A percentile compares a stretch with the other conserved stretches of the same genome.
phyloP scores from a whole-genome alignment of 30 jellyfish, hydroid and myxozoan species.

The Turritopsis rubra region DNA sequence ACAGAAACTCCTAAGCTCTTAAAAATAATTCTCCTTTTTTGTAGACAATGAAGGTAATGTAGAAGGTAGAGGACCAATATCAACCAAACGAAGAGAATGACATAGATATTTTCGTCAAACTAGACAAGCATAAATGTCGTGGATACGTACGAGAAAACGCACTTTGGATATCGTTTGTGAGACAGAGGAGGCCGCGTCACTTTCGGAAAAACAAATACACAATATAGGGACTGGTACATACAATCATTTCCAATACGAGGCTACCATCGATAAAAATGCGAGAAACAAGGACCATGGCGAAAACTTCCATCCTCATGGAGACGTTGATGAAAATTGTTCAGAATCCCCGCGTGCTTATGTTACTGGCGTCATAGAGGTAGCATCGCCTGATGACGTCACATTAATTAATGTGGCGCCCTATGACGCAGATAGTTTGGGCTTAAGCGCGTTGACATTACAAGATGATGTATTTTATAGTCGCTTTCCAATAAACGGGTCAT shows the following conservation, averaged over 20 bases:
- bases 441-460: background rate
- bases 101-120: background rate
- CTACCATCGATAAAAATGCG: background rate
- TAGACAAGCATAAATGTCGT: slow-evolving; percentile 1
- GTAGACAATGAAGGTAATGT: background rate
- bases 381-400: slow-evolving; percentile 4
- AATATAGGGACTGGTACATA: background rate
- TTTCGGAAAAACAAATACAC: slow-evolving; percentile 1
- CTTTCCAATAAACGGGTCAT: background rate
- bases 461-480: background rate
- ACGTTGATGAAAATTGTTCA: background rate
- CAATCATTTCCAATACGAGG: background rate
- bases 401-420: slow-evolving; percentile 1
- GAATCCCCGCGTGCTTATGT: background rate
- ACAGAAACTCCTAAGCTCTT: background rate
- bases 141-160: background rate
- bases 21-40: background rate
- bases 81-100: background rate
- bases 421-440: background rate
- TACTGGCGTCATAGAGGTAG: background rate
- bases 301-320: background rate
- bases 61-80: background rate
- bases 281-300: background rate
- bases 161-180: slow-evolving; percentile 12
- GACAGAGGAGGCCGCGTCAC: slow-evolving; percentile 1